Base-by-base conservation (phyloP, 2,888 invertebrate species). In the Chaetogeoica ovagalla region DNA sequence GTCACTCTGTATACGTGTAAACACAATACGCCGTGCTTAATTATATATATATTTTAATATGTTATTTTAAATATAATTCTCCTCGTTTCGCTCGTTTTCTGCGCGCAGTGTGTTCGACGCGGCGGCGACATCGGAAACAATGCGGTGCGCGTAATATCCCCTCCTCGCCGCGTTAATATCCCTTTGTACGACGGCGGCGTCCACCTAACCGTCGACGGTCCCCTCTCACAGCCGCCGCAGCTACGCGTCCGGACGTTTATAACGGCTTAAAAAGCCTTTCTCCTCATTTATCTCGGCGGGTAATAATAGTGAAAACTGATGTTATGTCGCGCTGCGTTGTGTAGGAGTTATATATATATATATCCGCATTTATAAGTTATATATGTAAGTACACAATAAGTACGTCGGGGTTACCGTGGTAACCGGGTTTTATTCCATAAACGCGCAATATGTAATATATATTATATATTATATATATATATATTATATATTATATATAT, bases 241-340 rank as follows among this genome's bases (percentile, higher is more conserved):
- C 30, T 2, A 30, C 30, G 4, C 30, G 30, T 30, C 52, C 39
- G 52, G 55, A 55, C 63, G 70, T 79, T 79, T 79, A 30, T 30
- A 79, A 62, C 21, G 63, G 70, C 63, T 70, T 79, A 79, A 79
- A 79, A 79, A 79, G 77, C 77, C 77, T 70, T 79, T 79, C 77
- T 79, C 43, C 43, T 43, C 77, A 70, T 79, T 79, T 71, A 79
- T 79, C 77, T 79, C 77, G 70, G 62, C 63, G 77, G 77, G 77
- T 79, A 79, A 77, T 77, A 77, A 79, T 79, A 71, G 70, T 79
- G 70, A 39, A 79, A 79, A 79, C 77, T 70, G 77, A 70, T 79
- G 77, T 79, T 63, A 70, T 79, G 77, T 79, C 77, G 39, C 77
- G 63, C 77, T 63, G 77, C 62, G 70, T n/a, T 63, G 70, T 21